These are phyloP conservation scores for Pseudobourletiella spinata DNA, from an alignment of 1,140 invertebrate species.

Conservation along the genomic window DNA sequence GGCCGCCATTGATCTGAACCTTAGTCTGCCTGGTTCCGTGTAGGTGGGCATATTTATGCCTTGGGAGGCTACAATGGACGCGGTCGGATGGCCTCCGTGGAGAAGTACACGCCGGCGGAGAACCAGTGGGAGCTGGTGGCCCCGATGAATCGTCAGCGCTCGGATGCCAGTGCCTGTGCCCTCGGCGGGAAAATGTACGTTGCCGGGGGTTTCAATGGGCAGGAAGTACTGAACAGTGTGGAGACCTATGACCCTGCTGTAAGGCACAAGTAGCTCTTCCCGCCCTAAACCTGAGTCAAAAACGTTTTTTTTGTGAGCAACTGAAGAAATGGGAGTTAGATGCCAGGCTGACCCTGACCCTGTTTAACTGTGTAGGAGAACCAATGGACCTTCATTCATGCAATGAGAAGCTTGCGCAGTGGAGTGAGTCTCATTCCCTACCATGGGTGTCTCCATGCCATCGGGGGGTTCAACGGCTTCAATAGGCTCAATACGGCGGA, in stretches of 20 bases:
- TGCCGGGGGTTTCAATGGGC: constrained; percentile 61
- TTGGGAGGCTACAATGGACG: constrained; percentile 47
- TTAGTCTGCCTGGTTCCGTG: no score
- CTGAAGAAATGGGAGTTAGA: no score
- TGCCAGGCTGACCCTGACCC: no score
- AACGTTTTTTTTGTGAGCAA: no score
- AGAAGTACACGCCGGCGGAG: constrained; percentile 40
- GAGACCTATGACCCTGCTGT: constrained; percentile 57
- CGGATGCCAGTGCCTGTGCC: constrained; percentile 38
- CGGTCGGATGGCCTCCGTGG: constrained; percentile 43
- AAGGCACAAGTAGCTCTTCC: no score
- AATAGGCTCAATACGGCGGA: constrained; percentile 55
- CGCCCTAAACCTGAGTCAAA: neutral
- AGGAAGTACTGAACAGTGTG: constrained; percentile 53
- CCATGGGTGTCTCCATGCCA: constrained; percentile 57
- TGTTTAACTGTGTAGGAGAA: constrained; percentile 35
- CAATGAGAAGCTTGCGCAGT: constrained; percentile 67
- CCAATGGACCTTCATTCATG: constrained; percentile 62
- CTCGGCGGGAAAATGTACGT: constrained; percentile 46
- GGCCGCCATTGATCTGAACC: neutral
- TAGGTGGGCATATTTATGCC: constrained; percentile 43
- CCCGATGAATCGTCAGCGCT: constrained; percentile 39
- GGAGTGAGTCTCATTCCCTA: constrained; percentile 66
- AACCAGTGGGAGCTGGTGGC: constrained; percentile 47
- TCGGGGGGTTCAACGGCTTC: constrained; percentile 68